Percentiles rank a stretch among this genome's conserved stretches.
These are phyloP conservation scores for Paedocypris micromegethes DNA, from an alignment of 2,797 vertebrate species.

Conservation along the genomic window DNA sequence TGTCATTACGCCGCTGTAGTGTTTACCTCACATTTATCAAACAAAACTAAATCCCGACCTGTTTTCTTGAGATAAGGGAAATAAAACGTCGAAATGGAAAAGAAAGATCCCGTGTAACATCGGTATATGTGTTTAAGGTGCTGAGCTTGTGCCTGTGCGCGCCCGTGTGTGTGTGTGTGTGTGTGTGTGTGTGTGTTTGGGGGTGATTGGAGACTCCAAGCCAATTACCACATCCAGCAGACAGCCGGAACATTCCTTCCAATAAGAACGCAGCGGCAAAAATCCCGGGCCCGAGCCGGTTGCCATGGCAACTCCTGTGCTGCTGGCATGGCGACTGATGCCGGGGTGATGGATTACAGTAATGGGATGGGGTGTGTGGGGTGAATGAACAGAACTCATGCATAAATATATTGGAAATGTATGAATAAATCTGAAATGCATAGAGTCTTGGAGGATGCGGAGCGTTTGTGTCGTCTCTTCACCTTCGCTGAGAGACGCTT, in stretches of 20 bases:
- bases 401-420: conserved; percentile 79
- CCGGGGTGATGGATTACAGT: conserved; percentile 81
- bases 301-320: conserved; percentile 74
- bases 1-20: too few relatives aligned
- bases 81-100: too few relatives aligned
- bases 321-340: conserved; percentile 78
- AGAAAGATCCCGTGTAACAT: conserved; percentile 27
- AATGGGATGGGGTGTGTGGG: conserved; percentile 70
- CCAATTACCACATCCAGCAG: conserved; percentile 78
- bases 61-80: too few relatives aligned
- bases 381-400: conserved; percentile 62
- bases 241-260: conserved; percentile 71
- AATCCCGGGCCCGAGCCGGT: conserved; percentile 69
- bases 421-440: conserved; percentile 77
- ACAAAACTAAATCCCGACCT: too few relatives aligned
- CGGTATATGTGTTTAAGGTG: conserved; percentile 40
- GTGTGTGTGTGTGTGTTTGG: conserved; percentile 20
- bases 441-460: conserved; percentile 53
- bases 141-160: conserved; percentile 30
- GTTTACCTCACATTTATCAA: too few relatives aligned
- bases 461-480: conserved; percentile 11
- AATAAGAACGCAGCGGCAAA: conserved; percentile 69
- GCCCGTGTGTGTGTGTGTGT: conserved; percentile 38
- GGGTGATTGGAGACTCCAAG: conserved; percentile 64
- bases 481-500: too few relatives aligned